phyloP scores from a whole-genome alignment of 2,113 vertebrate species.

The Alethe diademata region DNA sequence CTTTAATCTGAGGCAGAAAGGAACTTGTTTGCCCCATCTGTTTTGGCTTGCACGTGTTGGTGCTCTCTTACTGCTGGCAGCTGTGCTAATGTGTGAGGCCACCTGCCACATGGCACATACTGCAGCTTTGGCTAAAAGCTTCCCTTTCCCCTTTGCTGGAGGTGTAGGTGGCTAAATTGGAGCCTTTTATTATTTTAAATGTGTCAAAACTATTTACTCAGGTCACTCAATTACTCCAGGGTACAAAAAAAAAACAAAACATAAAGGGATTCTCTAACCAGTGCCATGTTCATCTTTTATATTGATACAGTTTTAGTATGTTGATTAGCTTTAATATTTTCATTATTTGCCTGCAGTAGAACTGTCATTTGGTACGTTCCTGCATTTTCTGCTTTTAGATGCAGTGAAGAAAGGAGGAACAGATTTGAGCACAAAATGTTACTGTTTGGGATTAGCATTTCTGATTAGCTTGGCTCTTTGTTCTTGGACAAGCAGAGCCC shows the following conservation, averaged over 20 bases:
- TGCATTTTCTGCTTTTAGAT: not conserved
- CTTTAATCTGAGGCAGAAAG: constrained; percentile 29
- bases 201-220: not conserved
- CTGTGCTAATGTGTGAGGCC: constrained; percentile 68
- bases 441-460: constrained; percentile 22
- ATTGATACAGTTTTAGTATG: not conserved
- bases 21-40: constrained; percentile 65
- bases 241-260: not conserved
- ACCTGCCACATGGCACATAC: constrained; percentile 63
- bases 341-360: not conserved
- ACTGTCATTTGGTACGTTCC: not conserved
- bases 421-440: constrained; percentile 20
- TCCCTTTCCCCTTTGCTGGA: not conserved
- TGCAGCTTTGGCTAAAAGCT: not conserved
- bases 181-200: not conserved
- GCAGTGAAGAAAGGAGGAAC: not conserved
- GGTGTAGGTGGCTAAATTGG: not conserved
- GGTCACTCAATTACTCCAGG: not conserved
- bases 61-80: constrained; percentile 68
- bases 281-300: not conserved
- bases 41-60: constrained; percentile 56
- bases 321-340: not conserved
- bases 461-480: constrained; percentile 25
- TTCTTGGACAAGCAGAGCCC: not conserved
- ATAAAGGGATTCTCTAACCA: not conserved